These are phyloP conservation scores for Gila orcuttii DNA, from an alignment of 2,113 vertebrate species.

Conservation along the genomic window DNA sequence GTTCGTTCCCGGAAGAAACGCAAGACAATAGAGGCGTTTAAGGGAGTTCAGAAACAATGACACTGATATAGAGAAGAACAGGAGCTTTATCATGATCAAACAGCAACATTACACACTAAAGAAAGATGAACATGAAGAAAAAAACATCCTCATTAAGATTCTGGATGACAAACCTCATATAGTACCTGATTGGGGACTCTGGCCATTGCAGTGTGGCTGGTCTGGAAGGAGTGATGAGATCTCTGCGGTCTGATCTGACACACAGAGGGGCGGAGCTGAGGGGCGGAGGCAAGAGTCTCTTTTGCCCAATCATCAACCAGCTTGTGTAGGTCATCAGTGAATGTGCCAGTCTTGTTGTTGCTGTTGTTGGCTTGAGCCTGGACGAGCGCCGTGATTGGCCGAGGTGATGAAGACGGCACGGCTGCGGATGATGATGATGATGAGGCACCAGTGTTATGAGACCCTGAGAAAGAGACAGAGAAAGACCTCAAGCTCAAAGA, in stretches of 20 bases:
- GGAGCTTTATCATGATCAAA: no score
- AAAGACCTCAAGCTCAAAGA: background rate
- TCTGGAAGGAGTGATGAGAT: constrained; percentile 43
- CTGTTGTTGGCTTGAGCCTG: constrained; percentile 96
- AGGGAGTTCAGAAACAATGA: no score
- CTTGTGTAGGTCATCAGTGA: constrained; percentile 91
- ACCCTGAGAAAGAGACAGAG: constrained; percentile 76
- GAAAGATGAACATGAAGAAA: no score
- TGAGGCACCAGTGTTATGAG: constrained; percentile 62
- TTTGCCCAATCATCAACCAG: constrained; percentile 95
- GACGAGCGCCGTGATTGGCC: constrained; percentile 76
- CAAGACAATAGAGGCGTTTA: no score
- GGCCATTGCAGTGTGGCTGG: constrained; percentile 13
- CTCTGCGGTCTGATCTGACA: constrained; percentile 66
- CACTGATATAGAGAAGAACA: no score
- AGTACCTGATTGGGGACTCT: constrained; percentile 48
- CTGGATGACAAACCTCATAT: background rate
- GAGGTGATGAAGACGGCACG: constrained; percentile 65
- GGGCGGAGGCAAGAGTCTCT: constrained; percentile 79
- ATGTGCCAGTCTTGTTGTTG: constrained; percentile 88
- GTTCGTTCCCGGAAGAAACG: no score
- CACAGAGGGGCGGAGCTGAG: constrained; percentile 58
- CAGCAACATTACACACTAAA: no score
- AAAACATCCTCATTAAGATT: background rate
- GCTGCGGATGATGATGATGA: constrained; percentile 2